Base-by-base conservation (phyloP, 37 sponge, comb jelly and placozoan species). In the Ephydatia muelleri region DNA sequence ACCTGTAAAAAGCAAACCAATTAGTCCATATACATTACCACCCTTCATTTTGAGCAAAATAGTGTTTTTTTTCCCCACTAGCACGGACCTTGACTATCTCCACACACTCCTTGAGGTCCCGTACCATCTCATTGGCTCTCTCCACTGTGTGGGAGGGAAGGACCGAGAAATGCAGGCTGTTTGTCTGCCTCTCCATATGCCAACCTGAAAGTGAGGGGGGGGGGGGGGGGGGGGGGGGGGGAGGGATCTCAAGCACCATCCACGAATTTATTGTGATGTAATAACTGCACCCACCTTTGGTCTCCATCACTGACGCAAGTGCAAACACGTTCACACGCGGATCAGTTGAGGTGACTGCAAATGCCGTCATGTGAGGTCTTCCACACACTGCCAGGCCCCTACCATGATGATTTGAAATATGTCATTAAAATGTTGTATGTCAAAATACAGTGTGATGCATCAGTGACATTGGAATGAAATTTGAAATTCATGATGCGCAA, bases 241-340 rank as follows among this genome's bases (percentile, higher is more conserved):
- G n/a, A n/a, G n/a, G n/a, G n/a, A n/a, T n/a, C n/a, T n/a, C n/a
- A n/a, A n/a, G n/a, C n/a, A n/a, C n/a, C n/a, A n/a, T n/a, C n/a
- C n/a, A n/a, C n/a, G n/a, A n/a, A n/a, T n/a, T n/a, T 65, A 65
- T 65, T 22, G 66, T 65, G 21, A 21, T 65, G 66, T 48, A 47
- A 16, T 40, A 13, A 34, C 25, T 35, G 30, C 28, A 26, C 23
- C 22, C 67, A 91, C 93, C 95, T 67, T 79, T 91, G 35, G 21
- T 77, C 80, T 94, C 95, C 95, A 94, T 94, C 22, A 72, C 82
- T 48, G 88, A 89, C 75, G 95, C 95, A 28, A 94, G 49, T 38
- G 95, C 95, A 88, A 88, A 85, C 22, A 94, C 65, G 72, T 72
- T 75, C 0, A 94, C 35, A 3, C 77, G n/a, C 2, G 35, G 26